phyloP scores from a whole-genome alignment of 1,140 invertebrate species.

The Solen grandis region DNA sequence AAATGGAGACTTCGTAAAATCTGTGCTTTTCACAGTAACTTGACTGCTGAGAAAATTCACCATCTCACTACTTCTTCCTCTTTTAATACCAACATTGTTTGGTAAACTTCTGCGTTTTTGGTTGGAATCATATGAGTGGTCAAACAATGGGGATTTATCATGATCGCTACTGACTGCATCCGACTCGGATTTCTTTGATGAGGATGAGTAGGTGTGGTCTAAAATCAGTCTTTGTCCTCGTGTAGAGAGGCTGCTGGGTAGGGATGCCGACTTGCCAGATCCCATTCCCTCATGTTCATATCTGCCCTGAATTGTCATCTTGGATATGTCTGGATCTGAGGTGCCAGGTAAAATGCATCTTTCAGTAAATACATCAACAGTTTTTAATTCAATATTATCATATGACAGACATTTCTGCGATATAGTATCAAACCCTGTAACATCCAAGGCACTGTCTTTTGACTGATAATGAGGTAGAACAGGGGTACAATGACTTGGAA shows the following conservation, averaged over 20 bases:
- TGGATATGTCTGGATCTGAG: conserved; percentile 42
- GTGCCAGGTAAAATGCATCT: conserved; percentile 37
- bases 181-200: not conserved
- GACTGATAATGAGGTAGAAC: conserved; percentile 40
- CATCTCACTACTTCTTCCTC: conserved; percentile 36
- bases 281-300: no score
- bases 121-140: conserved; percentile 14
- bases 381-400: conserved; percentile 44
- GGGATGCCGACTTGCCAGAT: conserved; percentile 1
- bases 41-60: not conserved
- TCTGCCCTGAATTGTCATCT: conserved; percentile 14
- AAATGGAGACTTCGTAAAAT: conserved; percentile 43
- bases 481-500: not conserved
- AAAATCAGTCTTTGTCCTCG: not conserved
- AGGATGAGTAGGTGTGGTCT: conserved; percentile 27
- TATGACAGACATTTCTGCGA: conserved; percentile 38
- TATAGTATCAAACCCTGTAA: conserved; percentile 41
- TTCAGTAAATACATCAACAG: conserved; percentile 37
- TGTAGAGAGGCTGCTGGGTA: conserved; percentile 13
- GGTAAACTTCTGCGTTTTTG: conserved; percentile 21
- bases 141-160: not conserved
- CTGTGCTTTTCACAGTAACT: conserved; percentile 21
- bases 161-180: not conserved
- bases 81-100: conserved; percentile 23
- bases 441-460: conserved; percentile 50